phyloP scores from a whole-genome alignment of 2,797 vertebrate species.

The Cephalopachus bancanus region DNA sequence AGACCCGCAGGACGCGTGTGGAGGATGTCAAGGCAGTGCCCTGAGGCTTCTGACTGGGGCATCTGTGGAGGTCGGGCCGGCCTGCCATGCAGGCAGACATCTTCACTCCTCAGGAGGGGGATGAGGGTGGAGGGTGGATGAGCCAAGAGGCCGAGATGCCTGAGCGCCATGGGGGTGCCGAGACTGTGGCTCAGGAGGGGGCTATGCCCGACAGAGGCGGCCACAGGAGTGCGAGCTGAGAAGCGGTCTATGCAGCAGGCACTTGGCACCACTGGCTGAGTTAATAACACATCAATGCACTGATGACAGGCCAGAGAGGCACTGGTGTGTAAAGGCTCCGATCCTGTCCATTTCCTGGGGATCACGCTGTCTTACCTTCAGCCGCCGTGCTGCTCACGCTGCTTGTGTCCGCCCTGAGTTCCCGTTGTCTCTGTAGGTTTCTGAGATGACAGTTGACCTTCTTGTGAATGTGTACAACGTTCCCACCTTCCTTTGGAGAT shows the following conservation, averaged over 20 bases:
- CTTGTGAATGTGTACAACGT: neutral
- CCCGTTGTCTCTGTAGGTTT: neutral
- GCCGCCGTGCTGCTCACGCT: neutral
- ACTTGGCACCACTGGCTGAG: neutral
- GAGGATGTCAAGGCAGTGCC: too few species aligned
- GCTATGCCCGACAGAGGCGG: neutral
- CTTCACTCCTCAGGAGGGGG: neutral
- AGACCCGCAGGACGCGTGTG: too few species aligned
- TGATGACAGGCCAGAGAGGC: neutral
- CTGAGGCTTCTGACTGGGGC: neutral
- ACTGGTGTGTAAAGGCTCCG: too few species aligned
- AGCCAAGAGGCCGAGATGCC: neutral
- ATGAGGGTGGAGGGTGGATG: neutral
- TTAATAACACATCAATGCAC: neutral
- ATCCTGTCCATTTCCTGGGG: too few species aligned
- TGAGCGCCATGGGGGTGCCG: too few species aligned
- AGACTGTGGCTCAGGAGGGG: too few species aligned
- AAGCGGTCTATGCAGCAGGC: neutral
- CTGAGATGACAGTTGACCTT: slow-evolving; percentile 20
- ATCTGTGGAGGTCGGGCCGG: neutral
- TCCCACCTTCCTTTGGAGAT: neutral
- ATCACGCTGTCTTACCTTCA: neutral
- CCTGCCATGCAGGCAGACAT: neutral
- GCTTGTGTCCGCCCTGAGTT: neutral
- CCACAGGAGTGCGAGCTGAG: neutral